Conservation (phyloP, 1,140 invertebrate species). For the Drosophila santomea region DNA sequence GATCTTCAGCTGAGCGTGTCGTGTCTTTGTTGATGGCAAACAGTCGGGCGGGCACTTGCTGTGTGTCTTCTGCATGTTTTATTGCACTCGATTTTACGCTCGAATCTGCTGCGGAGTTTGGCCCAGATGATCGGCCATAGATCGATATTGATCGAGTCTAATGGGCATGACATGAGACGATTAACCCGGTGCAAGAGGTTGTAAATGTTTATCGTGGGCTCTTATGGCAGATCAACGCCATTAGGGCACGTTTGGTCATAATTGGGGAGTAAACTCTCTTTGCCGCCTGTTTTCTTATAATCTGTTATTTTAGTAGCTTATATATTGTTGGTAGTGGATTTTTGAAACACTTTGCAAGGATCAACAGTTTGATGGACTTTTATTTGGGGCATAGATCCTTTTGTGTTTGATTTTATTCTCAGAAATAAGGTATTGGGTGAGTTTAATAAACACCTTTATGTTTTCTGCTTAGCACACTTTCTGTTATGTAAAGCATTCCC, state of each 20-base stretch:
- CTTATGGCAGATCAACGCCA: slow-evolving; percentile 25
- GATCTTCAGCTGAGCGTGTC: slow-evolving; percentile 54
- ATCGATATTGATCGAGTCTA: slow-evolving; percentile 43
- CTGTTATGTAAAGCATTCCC: no score
- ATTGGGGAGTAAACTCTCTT: slow-evolving; percentile 7
- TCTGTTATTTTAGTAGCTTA: slow-evolving; percentile 19
- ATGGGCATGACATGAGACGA: slow-evolving; percentile 70
- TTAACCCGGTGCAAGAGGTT: slow-evolving; percentile 43
- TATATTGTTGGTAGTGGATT: neutral
- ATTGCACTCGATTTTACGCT: slow-evolving; percentile 81
- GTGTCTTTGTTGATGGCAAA: slow-evolving; percentile 59
- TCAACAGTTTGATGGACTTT: neutral
- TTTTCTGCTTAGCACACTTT: no score
- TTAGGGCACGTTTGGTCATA: slow-evolving; percentile 5
- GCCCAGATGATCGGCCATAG: slow-evolving; percentile 33
- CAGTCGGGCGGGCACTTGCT: slow-evolving; percentile 68
- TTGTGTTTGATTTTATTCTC: neutral
- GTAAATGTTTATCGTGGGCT: slow-evolving; percentile 23
- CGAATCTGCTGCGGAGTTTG: slow-evolving; percentile 33
- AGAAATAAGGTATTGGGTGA: no score
- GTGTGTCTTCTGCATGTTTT: slow-evolving; percentile 45
- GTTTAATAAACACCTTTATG: no score
- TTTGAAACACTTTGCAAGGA: neutral
- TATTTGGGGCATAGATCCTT: no score
- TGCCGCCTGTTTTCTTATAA: neutral